Base-by-base conservation (phyloP, 2,888 invertebrate genomes). In the Thymelicus acteon region DNA sequence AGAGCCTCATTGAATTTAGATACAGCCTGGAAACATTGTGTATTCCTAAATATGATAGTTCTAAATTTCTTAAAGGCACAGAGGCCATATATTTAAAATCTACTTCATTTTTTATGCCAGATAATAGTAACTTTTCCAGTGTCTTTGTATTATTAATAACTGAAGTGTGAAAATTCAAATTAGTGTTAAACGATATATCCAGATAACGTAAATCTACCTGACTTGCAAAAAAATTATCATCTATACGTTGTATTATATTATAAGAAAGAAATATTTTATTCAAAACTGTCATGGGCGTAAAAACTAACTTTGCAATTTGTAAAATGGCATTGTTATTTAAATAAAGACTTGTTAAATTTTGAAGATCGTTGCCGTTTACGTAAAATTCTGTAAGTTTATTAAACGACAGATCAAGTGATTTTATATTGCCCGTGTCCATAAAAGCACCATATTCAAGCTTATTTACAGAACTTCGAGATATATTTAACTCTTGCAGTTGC, bases 351-450 rank as follows among this genome's bases (percentile, higher is more conserved):
- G 75, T 75, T 6, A 91, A 72, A 15, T 79, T 79, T 7, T 68
- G 60, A 60, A 91, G 74, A 48, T 86, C 81, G 2, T 84, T 83
- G n/a, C 80, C 77, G 70, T 91, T 91, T 1, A 91, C 66, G 2
- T 73, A 52, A 67, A 92, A 89, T 7, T 72, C 65, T 64, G 72
- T 78, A 0, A 91, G 71, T 73, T 78, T 73, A 58, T 91, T 91
- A 71, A 76, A 79, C 0, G 91, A 91, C n/a, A 91, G 75, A 74
- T 92, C 91, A 7, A 92, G 74, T 4, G 73, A 78, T 76, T 81
- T 80, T 52, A 91, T 77, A 15, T 78, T 77, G 1, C 81, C 84
- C 2, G 87, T 87, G 63, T 82, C 73, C 1, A 72, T 71, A 72
- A 91, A 89, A 4, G 82, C 74, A 75, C 91, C 87, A 72, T 79